phyloP scores from a whole-genome alignment of 2,113 vertebrate species.

The Sander vitreus region DNA sequence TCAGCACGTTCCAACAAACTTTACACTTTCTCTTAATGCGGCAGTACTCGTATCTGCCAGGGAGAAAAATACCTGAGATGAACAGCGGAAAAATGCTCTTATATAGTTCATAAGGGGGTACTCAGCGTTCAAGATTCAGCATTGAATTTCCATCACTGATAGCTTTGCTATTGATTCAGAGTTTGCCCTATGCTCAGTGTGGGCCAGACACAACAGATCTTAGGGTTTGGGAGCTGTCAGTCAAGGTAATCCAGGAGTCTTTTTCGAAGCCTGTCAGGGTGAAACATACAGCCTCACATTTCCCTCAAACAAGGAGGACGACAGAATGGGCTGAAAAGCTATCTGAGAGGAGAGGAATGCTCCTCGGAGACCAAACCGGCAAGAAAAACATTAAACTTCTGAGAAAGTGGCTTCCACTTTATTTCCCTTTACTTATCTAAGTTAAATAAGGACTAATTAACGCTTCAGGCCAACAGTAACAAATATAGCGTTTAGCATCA shows the following conservation, averaged over 20 bases:
- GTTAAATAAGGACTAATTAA: conserved; percentile 42
- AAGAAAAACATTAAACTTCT: conserved; percentile 40
- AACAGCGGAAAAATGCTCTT: conserved; percentile 86
- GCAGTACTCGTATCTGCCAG: conserved; percentile 55
- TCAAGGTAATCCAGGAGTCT: conserved; percentile 82
- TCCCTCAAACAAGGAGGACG: conserved; percentile 48
- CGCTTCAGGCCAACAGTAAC: conserved; percentile 6
- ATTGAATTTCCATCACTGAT: conserved; percentile 91
- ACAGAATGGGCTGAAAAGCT: conserved; percentile 56
- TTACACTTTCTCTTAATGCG: conserved; percentile 25
- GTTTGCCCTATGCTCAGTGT: conserved; percentile 76
- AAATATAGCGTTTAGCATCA: conserved; percentile 7
- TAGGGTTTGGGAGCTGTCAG: conserved; percentile 86
- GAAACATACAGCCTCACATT: conserved; percentile 62
- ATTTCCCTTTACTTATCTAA: conserved; percentile 15
- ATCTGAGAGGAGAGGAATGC: conserved; percentile 51
- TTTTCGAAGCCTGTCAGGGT: conserved; percentile 74
- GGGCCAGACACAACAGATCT: conserved; percentile 86
- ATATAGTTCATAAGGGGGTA: conserved; percentile 78
- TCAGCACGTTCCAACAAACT: conserved; percentile 46
- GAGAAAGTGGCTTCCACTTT: conserved; percentile 12
- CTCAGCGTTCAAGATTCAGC: conserved; percentile 81
- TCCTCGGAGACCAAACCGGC: conserved; percentile 37
- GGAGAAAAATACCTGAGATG: conserved; percentile 84
- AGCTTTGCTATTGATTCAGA: conserved; percentile 89